Base-by-base conservation (phyloP, 1,140 invertebrate species). In the Chlorops oryzae region DNA sequence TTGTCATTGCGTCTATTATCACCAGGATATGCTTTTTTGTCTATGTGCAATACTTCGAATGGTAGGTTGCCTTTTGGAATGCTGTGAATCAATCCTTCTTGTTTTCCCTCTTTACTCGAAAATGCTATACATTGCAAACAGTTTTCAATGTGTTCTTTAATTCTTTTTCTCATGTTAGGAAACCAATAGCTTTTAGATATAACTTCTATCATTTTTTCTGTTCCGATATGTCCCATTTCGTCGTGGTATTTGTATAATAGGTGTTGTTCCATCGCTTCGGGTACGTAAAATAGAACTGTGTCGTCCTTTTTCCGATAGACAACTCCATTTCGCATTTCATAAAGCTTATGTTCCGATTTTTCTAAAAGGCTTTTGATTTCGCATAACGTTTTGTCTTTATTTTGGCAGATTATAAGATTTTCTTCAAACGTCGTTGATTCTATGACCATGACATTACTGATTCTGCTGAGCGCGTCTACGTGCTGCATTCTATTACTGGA, bases 21-120 rank as follows among this genome's bases (percentile, higher is more conserved):
- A 72, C 69, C 48, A 77, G 73, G 2, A 69, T 69, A 53, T 77
- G 73, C 45, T 63, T 64, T 62, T 75, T 70, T 62, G 41, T 65
- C 62, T 1, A 65, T 50, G 40, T 66, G 60, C 24, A 63, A 17
- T 0, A 53, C 58, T 17, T 55, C 21, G 32, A 65, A 64, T 2
- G 61, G 65, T 42, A 51, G 21, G 10, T 44, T 40, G 4, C 52
- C 54, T 44, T 70, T 71, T 0, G 47, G 47, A 39, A 66, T 58
- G 41, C 25, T 59, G 35, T 66, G 59, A n/a, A 69, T 41, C 21
- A 54, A 39, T 6, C 59, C 59, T 42, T 68, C 59, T 2, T 37
- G 7, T 54, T 63, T 70, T 5, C 61, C 59, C 4, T n/a, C 42
- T 0, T 38, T 45, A 6, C 60, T 50, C 4, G 56, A 61, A 41